phyloP scores from a whole-genome alignment of 2,797 vertebrate species.

The Hippoglossus hippoglossus region DNA sequence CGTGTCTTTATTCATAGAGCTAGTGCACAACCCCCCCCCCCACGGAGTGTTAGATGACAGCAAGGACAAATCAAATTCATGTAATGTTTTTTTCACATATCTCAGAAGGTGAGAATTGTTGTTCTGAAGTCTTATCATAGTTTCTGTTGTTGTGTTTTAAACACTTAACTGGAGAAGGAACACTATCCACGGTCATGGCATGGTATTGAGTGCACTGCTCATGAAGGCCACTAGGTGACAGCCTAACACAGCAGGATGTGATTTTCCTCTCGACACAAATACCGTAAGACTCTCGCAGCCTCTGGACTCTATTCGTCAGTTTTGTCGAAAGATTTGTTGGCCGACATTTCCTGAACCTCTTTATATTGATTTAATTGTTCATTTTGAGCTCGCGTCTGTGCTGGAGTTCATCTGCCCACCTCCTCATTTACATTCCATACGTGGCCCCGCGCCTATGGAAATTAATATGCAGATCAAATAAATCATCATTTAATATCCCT shows the following conservation, averaged over 20 bases:
- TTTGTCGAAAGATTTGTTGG: constrained; percentile 21
- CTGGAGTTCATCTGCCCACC: neutral
- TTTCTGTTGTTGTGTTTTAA: neutral
- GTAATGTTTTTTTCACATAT: no score
- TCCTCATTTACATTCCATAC: constrained; percentile 33
- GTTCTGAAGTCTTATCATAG: neutral
- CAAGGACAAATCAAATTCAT: neutral
- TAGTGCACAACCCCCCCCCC: neutral
- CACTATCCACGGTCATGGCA: neutral
- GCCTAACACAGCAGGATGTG: constrained; percentile 14
- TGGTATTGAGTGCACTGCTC: constrained; percentile 10
- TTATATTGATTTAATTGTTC: constrained; percentile 12
- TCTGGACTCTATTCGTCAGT: constrained; percentile 21
- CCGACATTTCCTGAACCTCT: constrained; percentile 24
- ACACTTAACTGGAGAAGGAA: neutral
- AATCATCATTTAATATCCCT: constrained; percentile 48
- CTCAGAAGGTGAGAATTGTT: neutral
- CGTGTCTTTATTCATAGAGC: neutral
- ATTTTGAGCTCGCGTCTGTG: constrained; percentile 9
- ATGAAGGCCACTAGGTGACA: constrained; percentile 53
- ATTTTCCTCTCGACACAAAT: constrained; percentile 31
- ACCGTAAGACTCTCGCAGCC: constrained; percentile 21
- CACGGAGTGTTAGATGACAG: neutral
- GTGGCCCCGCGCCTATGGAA: constrained; percentile 9
- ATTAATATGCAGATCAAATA: constrained; percentile 49